Percentiles rank a stretch among this genome's conserved stretches.
Conservation (phyloP, 1,140 invertebrate species). For the Aphaenogaster rudis region DNA sequence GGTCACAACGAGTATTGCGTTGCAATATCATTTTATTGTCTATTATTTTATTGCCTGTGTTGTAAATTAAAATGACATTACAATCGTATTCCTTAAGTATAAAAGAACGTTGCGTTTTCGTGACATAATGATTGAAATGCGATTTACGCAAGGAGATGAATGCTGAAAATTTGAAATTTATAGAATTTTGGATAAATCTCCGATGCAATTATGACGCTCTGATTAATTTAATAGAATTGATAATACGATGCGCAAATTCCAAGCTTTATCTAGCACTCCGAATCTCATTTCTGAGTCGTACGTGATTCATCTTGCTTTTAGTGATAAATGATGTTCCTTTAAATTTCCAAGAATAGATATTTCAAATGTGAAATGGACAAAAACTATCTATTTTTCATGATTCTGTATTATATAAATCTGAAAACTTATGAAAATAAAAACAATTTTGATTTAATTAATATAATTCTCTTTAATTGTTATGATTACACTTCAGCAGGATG, state of each 20-base stretch:
- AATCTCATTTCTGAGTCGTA: background rate
- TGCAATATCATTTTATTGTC: background rate
- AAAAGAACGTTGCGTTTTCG: background rate
- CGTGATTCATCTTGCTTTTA: background rate
- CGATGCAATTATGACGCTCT: background rate
- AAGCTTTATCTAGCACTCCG: background rate
- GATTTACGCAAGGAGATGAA: background rate
- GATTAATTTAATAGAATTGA: background rate
- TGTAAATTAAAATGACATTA: background rate
- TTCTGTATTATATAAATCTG: background rate
- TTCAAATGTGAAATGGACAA: background rate
- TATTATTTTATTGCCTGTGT: background rate
- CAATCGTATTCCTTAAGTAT: background rate
- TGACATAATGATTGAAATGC: background rate
- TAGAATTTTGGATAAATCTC: background rate
- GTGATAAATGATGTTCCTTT: constrained; percentile 8
- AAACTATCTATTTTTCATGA: background rate
- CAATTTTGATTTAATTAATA: constrained; percentile 1
- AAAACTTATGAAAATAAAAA: constrained; percentile 5
- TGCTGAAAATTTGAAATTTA: background rate
- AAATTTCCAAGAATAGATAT: constrained; percentile 1
- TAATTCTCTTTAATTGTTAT: background rate
- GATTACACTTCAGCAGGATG: background rate
- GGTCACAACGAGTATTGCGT: background rate
- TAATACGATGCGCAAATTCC: background rate